Conservation (phyloP, 2,888 invertebrate genomes). For the Polydesmus complanatus region DNA sequence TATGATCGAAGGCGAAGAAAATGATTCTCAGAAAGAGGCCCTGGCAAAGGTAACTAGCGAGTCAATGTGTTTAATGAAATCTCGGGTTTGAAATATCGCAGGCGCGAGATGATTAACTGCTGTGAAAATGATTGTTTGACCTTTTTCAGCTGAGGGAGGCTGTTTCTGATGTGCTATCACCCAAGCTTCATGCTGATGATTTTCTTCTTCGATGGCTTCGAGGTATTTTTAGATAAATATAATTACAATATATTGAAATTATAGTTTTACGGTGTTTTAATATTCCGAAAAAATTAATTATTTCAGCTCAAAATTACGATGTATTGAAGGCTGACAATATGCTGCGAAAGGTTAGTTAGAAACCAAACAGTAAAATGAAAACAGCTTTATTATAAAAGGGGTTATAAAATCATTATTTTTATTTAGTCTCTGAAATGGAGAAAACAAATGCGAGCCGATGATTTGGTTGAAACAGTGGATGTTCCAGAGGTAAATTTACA, state of each 20-base stretch:
- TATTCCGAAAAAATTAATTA: not conserved
- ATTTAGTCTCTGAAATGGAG: constrained; percentile 10
- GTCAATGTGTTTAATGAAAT: too few relatives aligned
- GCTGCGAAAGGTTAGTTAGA: constrained; percentile 8
- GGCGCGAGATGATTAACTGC: not conserved
- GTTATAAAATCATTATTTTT: not conserved
- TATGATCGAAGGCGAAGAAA: not conserved
- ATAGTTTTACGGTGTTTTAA: not conserved
- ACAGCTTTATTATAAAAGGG: not conserved
- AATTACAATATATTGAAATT: not conserved
- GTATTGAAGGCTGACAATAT: constrained; percentile 6
- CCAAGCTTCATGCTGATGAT: not conserved
- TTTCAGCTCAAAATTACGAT: constrained; percentile 10
- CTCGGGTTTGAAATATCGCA: not conserved
- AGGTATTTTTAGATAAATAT: not conserved
- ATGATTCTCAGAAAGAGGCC: not conserved
- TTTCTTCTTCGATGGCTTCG: not conserved
- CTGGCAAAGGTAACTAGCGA: not conserved
- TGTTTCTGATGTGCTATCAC: not conserved
- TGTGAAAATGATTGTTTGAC: not conserved
- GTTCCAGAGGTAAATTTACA: constrained; percentile 26
- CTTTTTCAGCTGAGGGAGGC: not conserved
- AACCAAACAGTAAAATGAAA: not conserved
- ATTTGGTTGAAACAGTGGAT: constrained; percentile 26
- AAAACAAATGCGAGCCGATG: constrained; percentile 25